A percentile compares a stretch with the other conserved stretches of the same genome.
Evolutionary conservation across 2,888 invertebrate species (phyloP).

Genomic region (Scaptomyza parva): DNA sequence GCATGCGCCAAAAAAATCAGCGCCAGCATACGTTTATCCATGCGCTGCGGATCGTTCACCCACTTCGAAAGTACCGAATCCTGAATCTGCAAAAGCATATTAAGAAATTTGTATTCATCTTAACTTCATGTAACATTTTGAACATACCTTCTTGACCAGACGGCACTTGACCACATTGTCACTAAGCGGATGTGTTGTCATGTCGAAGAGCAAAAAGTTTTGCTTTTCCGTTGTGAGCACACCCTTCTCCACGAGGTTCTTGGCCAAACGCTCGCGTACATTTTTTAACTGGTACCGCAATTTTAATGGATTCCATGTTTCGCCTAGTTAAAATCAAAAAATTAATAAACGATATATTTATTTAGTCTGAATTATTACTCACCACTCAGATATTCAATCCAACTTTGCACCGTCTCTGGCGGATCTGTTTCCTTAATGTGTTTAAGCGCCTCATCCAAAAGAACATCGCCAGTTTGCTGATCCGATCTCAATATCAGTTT

Average conservation of each 20-base stretch:
- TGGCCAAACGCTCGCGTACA: conserved; percentile 98
- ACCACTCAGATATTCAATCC: conserved; percentile 99
- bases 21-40: conserved; percentile 97
- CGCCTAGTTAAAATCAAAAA: conserved; percentile 86
- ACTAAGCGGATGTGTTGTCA: conserved; percentile 99
- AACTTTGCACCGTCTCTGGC: conserved; percentile 98
- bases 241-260: conserved; percentile 99
- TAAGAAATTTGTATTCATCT: background rate
- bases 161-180: conserved; percentile 98
- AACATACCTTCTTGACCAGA: conserved; percentile 95
- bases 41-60: conserved; percentile 98
- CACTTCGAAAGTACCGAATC: conserved; percentile 98
- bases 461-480: conserved; percentile 98
- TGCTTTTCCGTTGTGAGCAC: conserved; percentile 99
- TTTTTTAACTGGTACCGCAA: conserved; percentile 99
- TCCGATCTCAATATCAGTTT: conserved; percentile 93
- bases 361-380: background rate
- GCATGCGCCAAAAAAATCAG: conserved; percentile 98
- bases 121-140: background rate
- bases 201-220: conserved; percentile 99
- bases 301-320: conserved; percentile 99
- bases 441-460: conserved; percentile 97
- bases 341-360: background rate
- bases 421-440: conserved; percentile 99
- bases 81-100: conserved; percentile 90